A percentile compares a stretch with the other conserved stretches of the same genome.
These are phyloP conservation scores for Panzeria rudis DNA, from an alignment of 2,888 invertebrate species.

Conservation along the genomic window DNA sequence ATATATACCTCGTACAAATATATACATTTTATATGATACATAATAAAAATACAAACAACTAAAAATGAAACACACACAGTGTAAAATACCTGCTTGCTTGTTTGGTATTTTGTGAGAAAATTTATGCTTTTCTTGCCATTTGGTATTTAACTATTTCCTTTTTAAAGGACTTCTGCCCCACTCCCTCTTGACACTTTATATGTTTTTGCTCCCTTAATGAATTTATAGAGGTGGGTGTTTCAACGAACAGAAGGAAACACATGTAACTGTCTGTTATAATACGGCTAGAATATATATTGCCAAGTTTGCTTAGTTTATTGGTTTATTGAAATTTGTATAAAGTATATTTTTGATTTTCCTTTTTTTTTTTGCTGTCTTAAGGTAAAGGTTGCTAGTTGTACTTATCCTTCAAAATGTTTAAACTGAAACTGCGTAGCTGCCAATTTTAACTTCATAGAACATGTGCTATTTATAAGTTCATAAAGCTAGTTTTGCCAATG, in stretches of 20 bases:
- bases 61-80: not conserved
- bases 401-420: constrained; percentile 31
- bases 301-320: constrained; percentile 54
- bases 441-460: constrained; percentile 9
- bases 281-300: constrained; percentile 35
- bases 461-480: constrained; percentile 3
- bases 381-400: constrained; percentile 54
- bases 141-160: constrained; percentile 54
- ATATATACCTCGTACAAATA: no score
- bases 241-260: constrained; percentile 21
- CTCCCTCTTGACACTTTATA: not conserved
- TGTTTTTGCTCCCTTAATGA: not conserved
- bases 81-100: constrained; percentile 26
- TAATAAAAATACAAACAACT: not conserved
- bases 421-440: not conserved
- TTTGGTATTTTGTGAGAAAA: constrained; percentile 51
- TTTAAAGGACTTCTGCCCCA: not conserved
- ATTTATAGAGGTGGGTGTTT: constrained; percentile 31
- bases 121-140: constrained; percentile 41
- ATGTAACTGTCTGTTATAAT: constrained; percentile 41
- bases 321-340: constrained; percentile 44
- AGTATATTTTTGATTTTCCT: not conserved
- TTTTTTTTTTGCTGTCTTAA: constrained; percentile 23
- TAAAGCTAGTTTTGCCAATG: not conserved
- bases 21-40: not conserved